phyloP scores from a whole-genome alignment of 1,140 invertebrate genomes.

The Bombus vancouverensis region DNA sequence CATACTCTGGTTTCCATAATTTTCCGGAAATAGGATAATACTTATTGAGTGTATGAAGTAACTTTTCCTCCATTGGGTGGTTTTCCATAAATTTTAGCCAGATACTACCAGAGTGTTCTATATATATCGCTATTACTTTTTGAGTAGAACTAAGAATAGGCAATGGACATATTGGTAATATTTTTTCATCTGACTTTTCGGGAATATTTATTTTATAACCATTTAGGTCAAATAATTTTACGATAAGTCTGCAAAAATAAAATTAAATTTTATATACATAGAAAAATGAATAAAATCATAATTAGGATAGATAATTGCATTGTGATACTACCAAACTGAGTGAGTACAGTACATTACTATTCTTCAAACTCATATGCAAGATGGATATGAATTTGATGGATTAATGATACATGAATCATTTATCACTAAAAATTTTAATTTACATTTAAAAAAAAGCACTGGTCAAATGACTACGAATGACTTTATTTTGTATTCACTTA shows the following conservation, averaged over 20 bases:
- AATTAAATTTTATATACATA: constrained; percentile 33
- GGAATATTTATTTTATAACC: constrained; percentile 84
- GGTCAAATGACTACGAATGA: neutral
- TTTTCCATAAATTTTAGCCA: constrained; percentile 71
- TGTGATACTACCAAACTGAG: neutral
- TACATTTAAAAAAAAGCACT: neutral
- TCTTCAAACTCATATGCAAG: neutral
- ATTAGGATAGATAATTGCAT: neutral
- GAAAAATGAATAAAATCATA: neutral
- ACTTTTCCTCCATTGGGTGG: constrained; percentile 16
- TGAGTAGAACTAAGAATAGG: constrained; percentile 83
- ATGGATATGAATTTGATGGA: neutral
- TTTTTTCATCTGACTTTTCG: constrained; percentile 80
- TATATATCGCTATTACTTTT: constrained; percentile 81
- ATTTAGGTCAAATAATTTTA: constrained; percentile 83
- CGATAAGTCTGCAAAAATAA: constrained; percentile 82
- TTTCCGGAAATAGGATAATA: constrained; percentile 83
- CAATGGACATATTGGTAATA: constrained; percentile 83
- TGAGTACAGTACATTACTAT: neutral
- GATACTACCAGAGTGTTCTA: constrained; percentile 82
- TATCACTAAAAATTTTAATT: neutral
- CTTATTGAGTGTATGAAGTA: constrained; percentile 83
- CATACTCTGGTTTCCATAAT: constrained; percentile 72
- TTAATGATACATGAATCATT: neutral
- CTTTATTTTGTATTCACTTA: neutral